Base-by-base conservation (phyloP, 2,888 invertebrate species). In the Drosophila falleni region DNA sequence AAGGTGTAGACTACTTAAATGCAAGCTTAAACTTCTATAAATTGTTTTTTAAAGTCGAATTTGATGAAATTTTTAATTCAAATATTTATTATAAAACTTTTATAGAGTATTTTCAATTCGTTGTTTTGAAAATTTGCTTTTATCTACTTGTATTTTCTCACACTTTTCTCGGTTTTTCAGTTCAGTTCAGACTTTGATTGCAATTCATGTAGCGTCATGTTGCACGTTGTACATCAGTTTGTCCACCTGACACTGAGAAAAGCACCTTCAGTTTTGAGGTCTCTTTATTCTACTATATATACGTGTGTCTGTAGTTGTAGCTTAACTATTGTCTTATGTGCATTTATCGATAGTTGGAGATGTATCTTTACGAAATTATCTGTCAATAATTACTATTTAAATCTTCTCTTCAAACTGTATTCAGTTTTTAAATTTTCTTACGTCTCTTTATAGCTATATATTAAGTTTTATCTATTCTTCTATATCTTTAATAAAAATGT, bases 121-220 rank as follows among this genome's bases (percentile, higher is more conserved):
- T 15, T 16, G 5, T 13, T 16, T 11, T 5, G 11, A 3, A 2
- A 6, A 13, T 5, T 37, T 3, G n/a, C 41, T 13, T 33, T 55
- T 39, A 26, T 35, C 13, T 33, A 3, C 49, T 39, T 19, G 15
- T 9, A 31, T 41, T 29, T 15, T 5, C 6, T 13, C 46, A 31
- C 31, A 39, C 29, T 47, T 51, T 53, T 13, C 41, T 13, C 10
- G n/a, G 61, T 13, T 42, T 56, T 63, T 47, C 55, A 15, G 47
- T 63, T 47, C 55, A 15, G 47, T 26, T 35, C 58, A 65, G 51
- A 72, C 68, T 75, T 84, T 78, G 85, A 85, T 84, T 84, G 85
- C 72, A 72, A 84, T 81, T 68, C 76, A 66, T 78, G 79, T 71
- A 50, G 73, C 69, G 59, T 65, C 61, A 68, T 66, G 70, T 74